Base-by-base conservation (phyloP, 2,113 vertebrate genomes). In the Elgaria multicarinata region DNA sequence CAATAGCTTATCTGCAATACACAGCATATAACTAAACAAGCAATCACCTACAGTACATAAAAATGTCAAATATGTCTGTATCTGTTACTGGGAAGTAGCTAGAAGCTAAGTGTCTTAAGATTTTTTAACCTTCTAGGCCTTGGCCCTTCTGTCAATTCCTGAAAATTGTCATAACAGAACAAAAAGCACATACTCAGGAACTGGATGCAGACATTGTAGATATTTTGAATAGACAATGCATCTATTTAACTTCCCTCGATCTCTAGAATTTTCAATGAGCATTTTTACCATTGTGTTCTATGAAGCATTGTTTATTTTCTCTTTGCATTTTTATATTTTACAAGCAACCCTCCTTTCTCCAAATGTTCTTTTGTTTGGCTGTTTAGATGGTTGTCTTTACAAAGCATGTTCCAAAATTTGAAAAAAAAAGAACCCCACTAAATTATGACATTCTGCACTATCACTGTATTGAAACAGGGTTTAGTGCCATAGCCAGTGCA, bases 231-330 rank as follows among this genome's bases (percentile, higher is more conserved):
- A 86, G 44, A 95, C 93, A 96, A 90, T 88, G 87, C 67, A 0
- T 58, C 92, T 66, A 22, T 95, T 94, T 88, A 94, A 75, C 44
- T 4, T 79, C 0, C 16, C 0, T 74, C 71, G 78, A 50, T n/a
- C 93, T 89, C 50, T 89, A 89, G 88, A 86, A 85, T 94, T 91
- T 87, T 80, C 89, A 90, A 66, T 93, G 94, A 95, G 92, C 93
- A 92, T 94, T 94, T 89, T 90, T 90, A 95, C 92, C 94, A 94
- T 93, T 93, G 95, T 94, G 93, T 95, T 95, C 95, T 92, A 3
- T 78, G 95, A 36, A 93, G 93, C 94, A 92, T 96, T 96, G 95
- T 95, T 86, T 92, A 89, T 83, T 90, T 91, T 82, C 81, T 90
- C 72, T 86, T 91, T 0, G 0, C 81, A 33, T 85, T 89, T 92